Evolutionary conservation across 2,113 vertebrate genomes (phyloP).

Genomic region (Turnix velox): DNA sequence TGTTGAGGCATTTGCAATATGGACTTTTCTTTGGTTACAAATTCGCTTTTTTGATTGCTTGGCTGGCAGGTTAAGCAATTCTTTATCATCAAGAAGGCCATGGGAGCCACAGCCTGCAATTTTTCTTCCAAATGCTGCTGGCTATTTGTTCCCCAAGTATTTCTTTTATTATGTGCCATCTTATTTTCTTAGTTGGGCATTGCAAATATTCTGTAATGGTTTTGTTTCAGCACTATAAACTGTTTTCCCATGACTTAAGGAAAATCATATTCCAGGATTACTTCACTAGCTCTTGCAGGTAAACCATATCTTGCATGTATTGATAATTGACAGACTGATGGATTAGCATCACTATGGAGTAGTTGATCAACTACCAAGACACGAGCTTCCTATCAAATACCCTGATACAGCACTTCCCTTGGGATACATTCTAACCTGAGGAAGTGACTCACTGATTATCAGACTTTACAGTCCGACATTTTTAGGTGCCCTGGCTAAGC

Average conservation of each 20-base stretch:
- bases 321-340: neutral
- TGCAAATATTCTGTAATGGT: neutral
- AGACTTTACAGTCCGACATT: neutral
- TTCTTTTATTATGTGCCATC: neutral
- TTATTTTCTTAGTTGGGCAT: neutral
- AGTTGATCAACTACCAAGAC: neutral
- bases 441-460: neutral
- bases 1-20: neutral
- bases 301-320: neutral
- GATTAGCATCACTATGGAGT: neutral
- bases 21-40: neutral
- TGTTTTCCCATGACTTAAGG: neutral
- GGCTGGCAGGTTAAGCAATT: neutral
- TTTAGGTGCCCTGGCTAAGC: neutral
- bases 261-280: neutral
- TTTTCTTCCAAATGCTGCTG: neutral
- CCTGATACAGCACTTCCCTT: neutral
- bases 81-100: neutral
- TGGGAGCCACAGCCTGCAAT: neutral
- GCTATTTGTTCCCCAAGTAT: neutral
- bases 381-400: neutral
- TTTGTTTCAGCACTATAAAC: neutral
- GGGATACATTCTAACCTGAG: neutral
- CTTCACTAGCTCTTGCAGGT: neutral
- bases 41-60: neutral